A percentile compares a stretch with the other conserved stretches of the same genome.
phyloP scores from a whole-genome alignment of 2,113 vertebrate species.

The Xiphophorus hellerii region DNA sequence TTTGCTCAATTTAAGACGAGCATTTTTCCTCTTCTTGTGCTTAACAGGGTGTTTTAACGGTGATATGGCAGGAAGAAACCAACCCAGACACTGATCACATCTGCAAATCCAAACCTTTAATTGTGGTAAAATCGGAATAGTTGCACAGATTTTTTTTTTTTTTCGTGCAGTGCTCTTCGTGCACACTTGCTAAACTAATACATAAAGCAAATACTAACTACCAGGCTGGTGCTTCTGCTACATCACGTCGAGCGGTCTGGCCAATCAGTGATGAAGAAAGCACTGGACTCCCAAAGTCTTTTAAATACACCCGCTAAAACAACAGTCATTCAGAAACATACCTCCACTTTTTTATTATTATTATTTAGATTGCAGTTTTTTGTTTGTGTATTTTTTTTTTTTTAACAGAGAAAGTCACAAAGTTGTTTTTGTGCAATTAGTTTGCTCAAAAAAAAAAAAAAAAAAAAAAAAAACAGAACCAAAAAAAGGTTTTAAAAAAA shows the following conservation, averaged over 20 bases:
- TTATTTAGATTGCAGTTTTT: neutral
- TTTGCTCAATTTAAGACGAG: neutral
- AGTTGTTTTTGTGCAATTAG: slow-evolving; percentile 15
- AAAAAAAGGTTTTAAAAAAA: no score
- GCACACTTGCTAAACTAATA: slow-evolving; percentile 99
- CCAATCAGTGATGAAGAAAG: slow-evolving; percentile 47
- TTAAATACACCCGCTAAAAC: slow-evolving; percentile 20
- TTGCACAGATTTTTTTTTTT: slow-evolving; percentile 83
- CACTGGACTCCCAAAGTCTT: neutral
- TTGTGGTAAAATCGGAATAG: slow-evolving; percentile 96
- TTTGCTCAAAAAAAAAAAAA: neutral
- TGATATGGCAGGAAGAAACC: neutral
- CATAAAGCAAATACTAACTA: slow-evolving; percentile 93
- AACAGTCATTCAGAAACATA: slow-evolving; percentile 11
- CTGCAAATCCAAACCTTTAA: slow-evolving; percentile 89
- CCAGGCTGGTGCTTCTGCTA: slow-evolving; percentile 50
- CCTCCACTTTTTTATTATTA: neutral
- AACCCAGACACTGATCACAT: slow-evolving; percentile 26
- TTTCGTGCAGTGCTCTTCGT: slow-evolving; percentile 94
- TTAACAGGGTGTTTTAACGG: no score
- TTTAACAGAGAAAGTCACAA: slow-evolving; percentile 25
- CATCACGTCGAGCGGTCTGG: slow-evolving; percentile 40
- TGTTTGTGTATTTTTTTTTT: neutral
- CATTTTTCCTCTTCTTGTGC: neutral
- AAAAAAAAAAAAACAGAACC: neutral